A percentile compares a stretch with the other conserved stretches of the same genome.
These are phyloP conservation scores for Halcyon leucocephala DNA, from an alignment of 2,797 vertebrate species.

Conservation along the genomic window DNA sequence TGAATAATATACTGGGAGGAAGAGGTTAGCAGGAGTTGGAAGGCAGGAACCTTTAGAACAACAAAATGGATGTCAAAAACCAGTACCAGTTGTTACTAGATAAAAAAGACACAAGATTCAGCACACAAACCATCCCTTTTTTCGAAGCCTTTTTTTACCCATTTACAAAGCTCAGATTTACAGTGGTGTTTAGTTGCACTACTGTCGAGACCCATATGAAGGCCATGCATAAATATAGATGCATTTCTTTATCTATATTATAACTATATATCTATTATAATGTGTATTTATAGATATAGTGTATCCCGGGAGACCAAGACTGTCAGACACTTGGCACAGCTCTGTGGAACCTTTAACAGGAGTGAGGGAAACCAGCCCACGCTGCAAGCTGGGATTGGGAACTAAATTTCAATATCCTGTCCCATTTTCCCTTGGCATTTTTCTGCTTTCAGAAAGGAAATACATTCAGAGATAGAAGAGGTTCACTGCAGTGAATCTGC, in stretches of 20 bases:
- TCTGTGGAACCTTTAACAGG: neutral
- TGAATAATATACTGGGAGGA: neutral
- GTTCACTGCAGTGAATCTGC: neutral
- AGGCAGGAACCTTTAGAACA: neutral
- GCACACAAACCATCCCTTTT: neutral
- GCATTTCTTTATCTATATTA: neutral
- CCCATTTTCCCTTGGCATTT: slow-evolving; percentile 9
- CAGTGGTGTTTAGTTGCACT: neutral
- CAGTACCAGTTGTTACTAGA: neutral
- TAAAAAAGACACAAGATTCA: neutral
- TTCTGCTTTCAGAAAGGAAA: neutral
- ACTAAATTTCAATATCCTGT: neutral
- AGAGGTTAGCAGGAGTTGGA: neutral
- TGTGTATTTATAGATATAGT: neutral
- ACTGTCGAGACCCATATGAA: neutral
- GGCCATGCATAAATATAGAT: neutral
- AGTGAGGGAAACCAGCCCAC: neutral
- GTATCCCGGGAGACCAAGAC: neutral
- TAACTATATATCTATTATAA: neutral
- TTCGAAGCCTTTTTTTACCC: neutral
- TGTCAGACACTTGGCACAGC: neutral
- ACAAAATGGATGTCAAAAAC: neutral
- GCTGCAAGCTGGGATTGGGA: neutral
- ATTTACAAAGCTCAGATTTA: neutral
- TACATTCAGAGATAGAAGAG: neutral